These are phyloP conservation scores for Eubasilissa regina DNA, from an alignment of 1,140 invertebrate species.

Conservation along the genomic window DNA sequence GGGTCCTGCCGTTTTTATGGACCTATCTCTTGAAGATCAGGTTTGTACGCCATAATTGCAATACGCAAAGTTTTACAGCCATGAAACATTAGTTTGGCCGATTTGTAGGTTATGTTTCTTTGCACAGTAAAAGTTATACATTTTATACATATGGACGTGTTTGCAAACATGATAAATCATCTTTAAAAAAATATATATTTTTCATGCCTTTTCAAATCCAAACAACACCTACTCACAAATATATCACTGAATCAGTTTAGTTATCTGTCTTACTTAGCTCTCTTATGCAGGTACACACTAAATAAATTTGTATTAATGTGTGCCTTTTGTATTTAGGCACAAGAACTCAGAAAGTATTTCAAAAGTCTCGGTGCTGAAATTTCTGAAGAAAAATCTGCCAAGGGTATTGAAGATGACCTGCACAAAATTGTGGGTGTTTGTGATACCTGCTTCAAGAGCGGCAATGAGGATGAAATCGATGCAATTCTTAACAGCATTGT, in stretches of 20 bases:
- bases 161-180: background rate
- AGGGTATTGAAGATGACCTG: slow-evolving; percentile 94
- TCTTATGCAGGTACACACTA: no score
- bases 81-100: slow-evolving; percentile 17
- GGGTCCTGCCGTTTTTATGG: slow-evolving; percentile 86
- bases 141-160: slow-evolving; percentile 42
- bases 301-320: background rate
- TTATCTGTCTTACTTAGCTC: no score
- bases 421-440: slow-evolving; percentile 96
- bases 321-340: slow-evolving; percentile 77
- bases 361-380: slow-evolving; percentile 94
- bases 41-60: slow-evolving; percentile 66
- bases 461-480: slow-evolving; percentile 86
- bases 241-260: no score
- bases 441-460: slow-evolving; percentile 92
- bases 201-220: no score
- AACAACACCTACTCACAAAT: no score
- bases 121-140: slow-evolving; percentile 20
- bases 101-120: slow-evolving; percentile 43
- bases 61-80: background rate
- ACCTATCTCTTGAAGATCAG: slow-evolving; percentile 85
- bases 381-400: slow-evolving; percentile 89
- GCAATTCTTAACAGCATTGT: slow-evolving; percentile 92
- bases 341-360: slow-evolving; percentile 91
- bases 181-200: background rate